Evolutionary conservation across 2,113 vertebrate species (phyloP).

Genomic region (Epinephelus fuscoguttatus): DNA sequence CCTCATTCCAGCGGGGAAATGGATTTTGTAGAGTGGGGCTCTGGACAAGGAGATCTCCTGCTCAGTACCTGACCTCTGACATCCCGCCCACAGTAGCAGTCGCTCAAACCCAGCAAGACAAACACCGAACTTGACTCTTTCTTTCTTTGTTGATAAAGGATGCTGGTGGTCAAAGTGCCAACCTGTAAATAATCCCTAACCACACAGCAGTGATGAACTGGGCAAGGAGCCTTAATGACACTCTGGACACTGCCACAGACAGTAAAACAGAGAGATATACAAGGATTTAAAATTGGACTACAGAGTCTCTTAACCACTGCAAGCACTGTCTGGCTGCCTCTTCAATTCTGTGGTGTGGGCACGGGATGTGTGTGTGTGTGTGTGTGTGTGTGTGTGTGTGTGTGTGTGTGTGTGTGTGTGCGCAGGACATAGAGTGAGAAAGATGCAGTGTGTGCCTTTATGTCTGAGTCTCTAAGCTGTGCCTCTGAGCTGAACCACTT

Average conservation of each 20-base stretch:
- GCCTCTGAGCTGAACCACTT: conserved; percentile 71
- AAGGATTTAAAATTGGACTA: conserved; percentile 24
- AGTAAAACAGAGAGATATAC: conserved; percentile 31
- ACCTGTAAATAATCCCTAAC: conserved; percentile 36
- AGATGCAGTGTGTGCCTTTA: conserved; percentile 45
- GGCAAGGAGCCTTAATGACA: conserved; percentile 8
- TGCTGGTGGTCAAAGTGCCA: conserved; percentile 8
- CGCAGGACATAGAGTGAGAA: conserved; percentile 49
- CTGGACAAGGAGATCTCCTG: conserved; percentile 79
- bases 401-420: conserved; percentile 25
- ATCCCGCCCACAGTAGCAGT: not conserved
- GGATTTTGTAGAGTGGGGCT: conserved; percentile 81
- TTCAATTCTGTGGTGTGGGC: conserved; percentile 36
- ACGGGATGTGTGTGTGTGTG: conserved; percentile 52
- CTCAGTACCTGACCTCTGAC: conserved; percentile 75
- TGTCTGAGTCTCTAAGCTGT: conserved; percentile 48
- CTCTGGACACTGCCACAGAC: conserved; percentile 23
- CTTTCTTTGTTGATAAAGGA: conserved; percentile 11
- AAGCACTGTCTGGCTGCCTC: conserved; percentile 7
- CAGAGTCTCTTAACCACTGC: conserved; percentile 28
- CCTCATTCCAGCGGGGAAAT: conserved; percentile 73
- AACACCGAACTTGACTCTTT: conserved; percentile 32
- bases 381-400: too few relatives aligned
- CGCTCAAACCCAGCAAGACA: conserved; percentile 24
- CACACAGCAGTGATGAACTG: conserved; percentile 24